phyloP scores from a whole-genome alignment of 2,797 vertebrate genomes.

The Lagodon rhomboides region DNA sequence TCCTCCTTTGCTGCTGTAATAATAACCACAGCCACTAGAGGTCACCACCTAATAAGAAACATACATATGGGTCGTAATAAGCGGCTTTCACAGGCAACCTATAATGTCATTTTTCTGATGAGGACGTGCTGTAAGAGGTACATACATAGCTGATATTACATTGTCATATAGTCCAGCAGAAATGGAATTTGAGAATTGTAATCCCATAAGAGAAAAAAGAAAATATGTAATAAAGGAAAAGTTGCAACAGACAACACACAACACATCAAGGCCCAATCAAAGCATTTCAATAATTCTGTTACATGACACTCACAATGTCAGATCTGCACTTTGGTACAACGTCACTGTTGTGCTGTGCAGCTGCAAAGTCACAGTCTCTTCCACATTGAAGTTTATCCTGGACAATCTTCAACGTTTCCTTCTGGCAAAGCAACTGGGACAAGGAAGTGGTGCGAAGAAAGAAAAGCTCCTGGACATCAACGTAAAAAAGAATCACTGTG shows the following conservation, averaged over 20 bases:
- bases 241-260: neutral
- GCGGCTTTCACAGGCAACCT: too few relatives aligned
- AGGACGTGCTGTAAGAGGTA: too few relatives aligned
- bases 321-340: neutral
- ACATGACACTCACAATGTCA: neutral
- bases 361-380: conserved; percentile 22
- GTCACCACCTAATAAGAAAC: too few relatives aligned
- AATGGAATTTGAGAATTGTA: too few relatives aligned
- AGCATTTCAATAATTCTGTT: neutral
- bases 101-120: too few relatives aligned
- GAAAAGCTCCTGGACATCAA: neutral
- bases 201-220: too few relatives aligned
- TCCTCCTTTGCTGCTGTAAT: too few relatives aligned
- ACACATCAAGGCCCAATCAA: too few relatives aligned
- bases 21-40: too few relatives aligned
- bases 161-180: too few relatives aligned
- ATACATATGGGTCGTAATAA: too few relatives aligned
- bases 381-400: conserved; percentile 12
- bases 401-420: conserved; percentile 30
- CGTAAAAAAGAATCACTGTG: neutral
- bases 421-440: conserved; percentile 11
- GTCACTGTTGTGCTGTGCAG: conserved; percentile 3
- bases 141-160: too few relatives aligned
- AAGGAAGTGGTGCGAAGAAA: neutral
- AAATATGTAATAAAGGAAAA: neutral